These are phyloP conservation scores for Grantiella picta DNA, from an alignment of 2,113 vertebrate genomes.

Conservation along the genomic window DNA sequence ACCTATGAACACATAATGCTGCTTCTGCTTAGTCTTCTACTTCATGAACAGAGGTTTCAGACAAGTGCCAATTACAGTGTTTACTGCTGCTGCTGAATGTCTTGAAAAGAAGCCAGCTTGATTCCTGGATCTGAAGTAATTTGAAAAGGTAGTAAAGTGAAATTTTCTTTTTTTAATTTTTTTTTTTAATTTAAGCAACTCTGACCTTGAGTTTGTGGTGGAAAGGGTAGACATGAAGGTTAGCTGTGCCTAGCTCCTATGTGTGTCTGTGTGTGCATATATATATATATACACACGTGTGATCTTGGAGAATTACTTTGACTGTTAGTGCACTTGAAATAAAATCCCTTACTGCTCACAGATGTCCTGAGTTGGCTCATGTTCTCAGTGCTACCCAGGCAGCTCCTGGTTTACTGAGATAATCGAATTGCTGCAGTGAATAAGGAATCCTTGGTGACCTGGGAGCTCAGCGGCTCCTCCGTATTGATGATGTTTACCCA, in stretches of 20 bases:
- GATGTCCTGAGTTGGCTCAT: neutral
- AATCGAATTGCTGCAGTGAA: neutral
- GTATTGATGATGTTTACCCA: slow-evolving; percentile 13
- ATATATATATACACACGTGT: accelerated
- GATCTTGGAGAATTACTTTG: neutral
- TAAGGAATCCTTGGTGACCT: neutral
- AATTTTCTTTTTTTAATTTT: neutral
- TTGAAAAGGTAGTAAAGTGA: neutral
- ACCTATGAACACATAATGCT: neutral
- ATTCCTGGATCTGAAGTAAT: neutral
- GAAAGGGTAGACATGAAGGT: neutral
- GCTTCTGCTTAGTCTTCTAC: neutral
- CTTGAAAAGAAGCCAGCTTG: neutral
- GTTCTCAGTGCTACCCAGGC: neutral
- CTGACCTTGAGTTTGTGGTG: neutral
- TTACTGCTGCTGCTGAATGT: neutral
- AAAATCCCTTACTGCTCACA: neutral
- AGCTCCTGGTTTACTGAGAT: neutral
- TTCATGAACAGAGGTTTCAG: neutral
- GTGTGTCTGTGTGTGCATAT: accelerated
- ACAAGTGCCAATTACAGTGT: neutral
- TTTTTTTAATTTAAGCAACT: neutral
- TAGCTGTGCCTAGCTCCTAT: neutral
- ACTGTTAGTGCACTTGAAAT: neutral
- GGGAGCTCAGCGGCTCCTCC: neutral